phyloP scores from a whole-genome alignment of 2,113 vertebrate genomes.

The Nothocercus nigrocapillus region DNA sequence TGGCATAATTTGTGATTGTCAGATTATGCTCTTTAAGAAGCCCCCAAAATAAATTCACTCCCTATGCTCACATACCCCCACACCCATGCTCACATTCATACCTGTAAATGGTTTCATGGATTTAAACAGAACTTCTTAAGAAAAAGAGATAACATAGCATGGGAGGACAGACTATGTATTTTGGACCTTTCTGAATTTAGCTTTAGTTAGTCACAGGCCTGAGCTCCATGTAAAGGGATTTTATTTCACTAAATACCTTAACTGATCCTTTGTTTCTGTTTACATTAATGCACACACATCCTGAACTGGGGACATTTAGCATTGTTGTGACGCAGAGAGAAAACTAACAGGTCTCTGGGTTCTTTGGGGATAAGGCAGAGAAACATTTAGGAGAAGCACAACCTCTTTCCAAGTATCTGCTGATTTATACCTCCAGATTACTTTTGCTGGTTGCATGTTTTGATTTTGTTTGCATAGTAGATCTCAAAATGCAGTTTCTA shows the following conservation, averaged over 20 bases:
- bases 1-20: background rate
- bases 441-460: background rate
- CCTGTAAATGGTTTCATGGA: background rate
- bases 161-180: background rate
- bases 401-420: background rate
- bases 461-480: background rate
- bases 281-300: background rate
- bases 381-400: background rate
- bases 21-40: background rate
- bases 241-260: background rate
- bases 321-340: background rate
- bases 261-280: background rate
- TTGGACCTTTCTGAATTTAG: background rate
- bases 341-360: background rate
- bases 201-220: background rate
- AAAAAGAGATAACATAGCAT: background rate
- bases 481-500: background rate
- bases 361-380: background rate
- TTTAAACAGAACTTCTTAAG: background rate
- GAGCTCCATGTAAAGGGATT: background rate
- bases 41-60: background rate
- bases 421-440: background rate
- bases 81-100: background rate
- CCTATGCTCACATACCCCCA: background rate
- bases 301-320: background rate